A percentile compares a stretch with the other conserved stretches of the same genome.
phyloP scores from a whole-genome alignment of 2,797 vertebrate genomes.

The Betta splendens region DNA sequence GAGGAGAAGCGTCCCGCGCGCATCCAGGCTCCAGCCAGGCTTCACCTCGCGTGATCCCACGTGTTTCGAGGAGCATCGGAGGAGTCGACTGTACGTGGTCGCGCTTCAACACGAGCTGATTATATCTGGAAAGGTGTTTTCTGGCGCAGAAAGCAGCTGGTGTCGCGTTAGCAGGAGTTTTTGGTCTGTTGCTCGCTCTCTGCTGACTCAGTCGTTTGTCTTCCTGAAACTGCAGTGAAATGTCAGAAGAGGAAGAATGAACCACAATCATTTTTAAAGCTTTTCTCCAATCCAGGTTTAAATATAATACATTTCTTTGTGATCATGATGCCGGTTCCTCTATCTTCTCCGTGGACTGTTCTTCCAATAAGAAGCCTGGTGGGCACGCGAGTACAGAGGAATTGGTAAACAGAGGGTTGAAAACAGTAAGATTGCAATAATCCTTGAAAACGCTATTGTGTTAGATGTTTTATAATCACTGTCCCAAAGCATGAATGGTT shows the following conservation, averaged over 20 bases:
- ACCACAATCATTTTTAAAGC: neutral
- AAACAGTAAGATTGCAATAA: conserved; percentile 31
- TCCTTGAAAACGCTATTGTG: conserved; percentile 35
- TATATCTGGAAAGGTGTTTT: too few relatives aligned
- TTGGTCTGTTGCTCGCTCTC: too few relatives aligned
- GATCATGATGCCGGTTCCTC: neutral
- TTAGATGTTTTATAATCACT: conserved; percentile 33
- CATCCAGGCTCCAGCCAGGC: conserved; percentile 6
- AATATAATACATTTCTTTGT: neutral
- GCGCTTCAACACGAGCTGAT: too few relatives aligned
- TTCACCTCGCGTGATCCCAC: neutral
- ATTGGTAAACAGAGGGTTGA: conserved; percentile 13
- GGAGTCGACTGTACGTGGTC: too few relatives aligned
- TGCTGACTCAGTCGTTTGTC: neutral
- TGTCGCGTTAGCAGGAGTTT: too few relatives aligned
- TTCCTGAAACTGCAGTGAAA: neutral
- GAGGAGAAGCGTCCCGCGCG: neutral
- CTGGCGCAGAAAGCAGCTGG: too few relatives aligned
- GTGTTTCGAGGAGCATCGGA: too few relatives aligned
- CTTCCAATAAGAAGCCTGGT: conserved; percentile 9
- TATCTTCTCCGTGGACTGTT: neutral
- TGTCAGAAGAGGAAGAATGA: neutral
- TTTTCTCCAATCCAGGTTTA: neutral
- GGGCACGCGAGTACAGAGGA: conserved; percentile 1
- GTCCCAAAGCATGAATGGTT: conserved; percentile 38